Conservation (phyloP, 2,888 invertebrate genomes). For the Cantharis flavilabris region DNA sequence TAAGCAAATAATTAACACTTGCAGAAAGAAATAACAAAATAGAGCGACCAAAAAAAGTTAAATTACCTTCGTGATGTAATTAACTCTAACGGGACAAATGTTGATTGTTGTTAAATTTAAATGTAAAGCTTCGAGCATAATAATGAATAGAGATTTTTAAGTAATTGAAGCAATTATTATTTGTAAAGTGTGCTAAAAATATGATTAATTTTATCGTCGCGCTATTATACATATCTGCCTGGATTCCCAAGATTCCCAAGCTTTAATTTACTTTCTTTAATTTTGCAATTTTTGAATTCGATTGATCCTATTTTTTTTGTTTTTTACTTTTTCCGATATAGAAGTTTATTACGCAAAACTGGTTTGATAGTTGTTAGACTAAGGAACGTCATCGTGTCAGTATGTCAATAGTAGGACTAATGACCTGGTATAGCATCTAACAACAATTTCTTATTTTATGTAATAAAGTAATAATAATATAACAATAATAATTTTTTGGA, state of each 20-base stretch:
- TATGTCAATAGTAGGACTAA: background rate
- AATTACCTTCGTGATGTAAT: background rate
- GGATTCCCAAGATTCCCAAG: background rate
- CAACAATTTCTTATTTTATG: background rate
- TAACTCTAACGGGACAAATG: background rate
- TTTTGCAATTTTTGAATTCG: background rate
- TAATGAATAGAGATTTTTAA: background rate
- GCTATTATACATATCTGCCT: background rate
- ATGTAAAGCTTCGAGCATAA: background rate
- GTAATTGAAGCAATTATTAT: background rate
- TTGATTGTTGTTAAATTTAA: background rate
- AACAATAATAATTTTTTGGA: background rate
- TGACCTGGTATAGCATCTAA: background rate
- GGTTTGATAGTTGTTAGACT: background rate
- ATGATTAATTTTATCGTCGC: background rate
- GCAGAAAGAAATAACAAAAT: background rate
- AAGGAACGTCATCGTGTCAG: background rate
- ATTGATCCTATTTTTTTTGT: background rate
- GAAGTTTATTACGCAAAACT: background rate
- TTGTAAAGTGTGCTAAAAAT: background rate
- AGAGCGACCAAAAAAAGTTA: background rate
- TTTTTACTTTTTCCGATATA: background rate
- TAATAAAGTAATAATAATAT: background rate
- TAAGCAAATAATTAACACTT: background rate
- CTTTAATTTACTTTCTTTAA: background rate